Base-by-base conservation (phyloP, 1,140 invertebrate genomes). In the Drosophila chauvacae region DNA sequence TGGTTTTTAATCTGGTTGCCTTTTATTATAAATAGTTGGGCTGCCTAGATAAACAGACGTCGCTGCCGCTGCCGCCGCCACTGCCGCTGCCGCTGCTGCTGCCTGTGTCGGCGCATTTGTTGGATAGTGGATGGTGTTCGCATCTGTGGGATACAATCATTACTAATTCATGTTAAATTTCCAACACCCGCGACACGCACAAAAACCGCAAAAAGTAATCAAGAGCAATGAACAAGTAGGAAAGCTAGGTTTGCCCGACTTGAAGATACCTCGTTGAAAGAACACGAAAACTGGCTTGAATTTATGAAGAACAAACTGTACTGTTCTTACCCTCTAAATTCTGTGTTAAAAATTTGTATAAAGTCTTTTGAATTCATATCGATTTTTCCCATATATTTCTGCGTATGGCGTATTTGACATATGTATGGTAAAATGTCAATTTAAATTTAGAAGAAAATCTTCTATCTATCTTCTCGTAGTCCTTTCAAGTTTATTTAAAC, bases 21-120 rank as follows among this genome's bases (percentile, higher is more conserved):
- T 85, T 82, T 87, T 65, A 86, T 87, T 86, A 86, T 87, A 86
- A 86, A 86, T 86, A 86, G 82, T 86, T 86, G 62, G 69, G 80
- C 65, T 79, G 82, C 82, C 82, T 79, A 86, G 82, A 79, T 86
- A 83, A 83, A 79, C 75, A 86, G 80, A 78, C 79, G 53, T 33
- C 39, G 14, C 16, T 28, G 42, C 23, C 35, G 23, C 28, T 33
- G 64, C 30, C 57, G 20, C 30, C 23, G 26, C 28, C 41, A 23
- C 26, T 30, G 63, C 28, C 55, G 18, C 48, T 55, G 26, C 28
- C 41, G 18, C 26, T 30, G 63, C 28, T 48, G 18, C 48, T 55
- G 35, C 20, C 55, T 11, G 20, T 11, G 39, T 47, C 14, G 14
- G 30, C 63, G 26, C 13, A 53, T 51, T 20, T 18, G 28, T 16